Conservation (phyloP, 2,888 invertebrate genomes). For the Lasioglossum villosulum region DNA sequence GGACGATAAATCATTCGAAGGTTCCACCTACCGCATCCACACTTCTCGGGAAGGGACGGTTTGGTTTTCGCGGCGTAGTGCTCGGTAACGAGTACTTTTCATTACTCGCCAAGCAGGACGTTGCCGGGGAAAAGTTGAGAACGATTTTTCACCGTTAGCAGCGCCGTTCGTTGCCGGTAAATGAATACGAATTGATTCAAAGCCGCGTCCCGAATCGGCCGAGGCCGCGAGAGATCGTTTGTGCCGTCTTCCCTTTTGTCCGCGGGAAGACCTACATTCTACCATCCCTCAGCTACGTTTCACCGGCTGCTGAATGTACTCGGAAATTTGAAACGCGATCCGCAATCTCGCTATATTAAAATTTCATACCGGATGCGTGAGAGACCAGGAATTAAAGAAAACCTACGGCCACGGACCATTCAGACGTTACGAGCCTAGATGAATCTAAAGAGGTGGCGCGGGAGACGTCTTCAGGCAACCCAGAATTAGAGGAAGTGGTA, state of each 20-base stretch:
- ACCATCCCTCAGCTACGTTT: slow-evolving; percentile 18
- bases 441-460: slow-evolving; percentile 16
- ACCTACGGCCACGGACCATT: slow-evolving; percentile 23
- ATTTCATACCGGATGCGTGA: slow-evolving; percentile 46
- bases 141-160: slow-evolving; percentile 78
- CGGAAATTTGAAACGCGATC: slow-evolving; percentile 49
- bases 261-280: slow-evolving; percentile 46
- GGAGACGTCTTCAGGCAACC: slow-evolving; percentile 8
- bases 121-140: slow-evolving; percentile 62
- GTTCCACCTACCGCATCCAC: slow-evolving; percentile 66
- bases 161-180: slow-evolving; percentile 63
- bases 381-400: slow-evolving; percentile 44
- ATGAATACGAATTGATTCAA: slow-evolving; percentile 79
- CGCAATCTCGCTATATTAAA: slow-evolving; percentile 56
- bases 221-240: slow-evolving; percentile 39
- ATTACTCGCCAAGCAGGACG: slow-evolving; percentile 60
- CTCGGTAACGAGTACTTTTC: slow-evolving; percentile 71
- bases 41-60: slow-evolving; percentile 58
- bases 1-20: slow-evolving; percentile 72
- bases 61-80: slow-evolving; percentile 54
- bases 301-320: slow-evolving; percentile 38
- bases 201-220: slow-evolving; percentile 65
- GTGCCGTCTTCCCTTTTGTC: slow-evolving; percentile 39
- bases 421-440: not conserved
- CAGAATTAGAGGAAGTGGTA: slow-evolving; percentile 17